phyloP scores from a whole-genome alignment of 2,113 vertebrate genomes.

The Calyptommatus sinebrachiatus region DNA sequence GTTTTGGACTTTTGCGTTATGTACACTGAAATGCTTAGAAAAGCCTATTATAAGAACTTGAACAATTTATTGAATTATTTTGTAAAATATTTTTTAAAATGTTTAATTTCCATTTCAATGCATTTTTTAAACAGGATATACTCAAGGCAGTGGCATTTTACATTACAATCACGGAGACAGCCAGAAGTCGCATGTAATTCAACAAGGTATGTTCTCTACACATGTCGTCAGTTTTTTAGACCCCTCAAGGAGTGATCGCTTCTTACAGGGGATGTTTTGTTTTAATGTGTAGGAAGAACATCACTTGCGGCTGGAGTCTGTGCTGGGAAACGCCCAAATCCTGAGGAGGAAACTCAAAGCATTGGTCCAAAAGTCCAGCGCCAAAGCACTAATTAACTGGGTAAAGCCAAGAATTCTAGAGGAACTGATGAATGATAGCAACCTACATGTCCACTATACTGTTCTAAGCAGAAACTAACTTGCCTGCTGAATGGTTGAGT shows the following conservation, averaged over 20 bases:
- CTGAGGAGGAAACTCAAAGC: conserved; percentile 74
- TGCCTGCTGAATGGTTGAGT: not conserved
- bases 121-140: conserved; percentile 65
- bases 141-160: conserved; percentile 75
- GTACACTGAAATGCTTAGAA: not conserved
- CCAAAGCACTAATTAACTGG: conserved; percentile 73
- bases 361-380: conserved; percentile 77
- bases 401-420: conserved; percentile 58
- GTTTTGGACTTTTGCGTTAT: too few relatives aligned
- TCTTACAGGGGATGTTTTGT: conserved; percentile 53
- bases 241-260: not conserved
- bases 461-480: not conserved
- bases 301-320: conserved; percentile 62
- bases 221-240: conserved; percentile 11
- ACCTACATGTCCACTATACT: not conserved
- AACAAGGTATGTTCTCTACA: conserved; percentile 69
- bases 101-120: not conserved
- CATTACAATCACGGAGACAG: conserved; percentile 73
- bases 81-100: not conserved
- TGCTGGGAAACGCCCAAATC: conserved; percentile 75
- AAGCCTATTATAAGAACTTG: too few relatives aligned
- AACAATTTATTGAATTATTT: not conserved
- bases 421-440: conserved; percentile 17
- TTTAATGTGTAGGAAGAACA: conserved; percentile 70
- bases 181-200: conserved; percentile 72